phyloP scores from a whole-genome alignment of 2,797 vertebrate genomes.

The Knipowitschia caucasica region DNA sequence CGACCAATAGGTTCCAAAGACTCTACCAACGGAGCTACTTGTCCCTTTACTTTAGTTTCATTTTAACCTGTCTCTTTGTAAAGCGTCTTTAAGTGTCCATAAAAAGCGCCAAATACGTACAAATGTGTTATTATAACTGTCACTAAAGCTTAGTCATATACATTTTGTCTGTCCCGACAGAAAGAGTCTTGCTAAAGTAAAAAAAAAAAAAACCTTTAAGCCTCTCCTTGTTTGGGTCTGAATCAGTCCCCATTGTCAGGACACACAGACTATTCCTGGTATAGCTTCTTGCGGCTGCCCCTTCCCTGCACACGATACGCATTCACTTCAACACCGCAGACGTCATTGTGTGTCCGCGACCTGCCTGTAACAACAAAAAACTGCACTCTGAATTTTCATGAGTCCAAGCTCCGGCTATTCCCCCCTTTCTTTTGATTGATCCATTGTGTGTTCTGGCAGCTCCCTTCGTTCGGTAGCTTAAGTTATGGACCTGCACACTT shows the following conservation, averaged over 20 bases:
- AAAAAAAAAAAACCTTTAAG: too few relatives aligned
- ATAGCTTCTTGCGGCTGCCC: constrained; percentile 49
- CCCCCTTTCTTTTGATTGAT: constrained; percentile 62
- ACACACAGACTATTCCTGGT: constrained; percentile 47
- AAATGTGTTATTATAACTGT: too few relatives aligned
- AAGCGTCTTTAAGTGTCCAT: too few relatives aligned
- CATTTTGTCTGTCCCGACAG: too few relatives aligned
- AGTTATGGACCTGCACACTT: constrained; percentile 76
- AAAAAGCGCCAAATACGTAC: too few relatives aligned
- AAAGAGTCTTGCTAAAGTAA: too few relatives aligned
- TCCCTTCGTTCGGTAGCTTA: constrained; percentile 53
- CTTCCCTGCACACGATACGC: constrained; percentile 44
- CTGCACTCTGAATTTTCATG: constrained; percentile 77
- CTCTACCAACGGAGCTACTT: too few relatives aligned
- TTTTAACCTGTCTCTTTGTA: too few relatives aligned
- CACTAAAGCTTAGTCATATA: too few relatives aligned
- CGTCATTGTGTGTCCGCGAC: constrained; percentile 54
- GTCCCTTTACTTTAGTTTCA: too few relatives aligned
- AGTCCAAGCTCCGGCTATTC: constrained; percentile 54
- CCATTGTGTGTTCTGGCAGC: constrained; percentile 73
- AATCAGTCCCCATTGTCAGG: constrained; percentile 52
- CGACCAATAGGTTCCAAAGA: too few relatives aligned
- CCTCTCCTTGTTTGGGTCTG: too few relatives aligned
- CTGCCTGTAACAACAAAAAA: constrained; percentile 63
- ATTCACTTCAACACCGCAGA: constrained; percentile 45